Conservation (phyloP, 2,797 vertebrate species). For the Chloroceryle amazona region DNA sequence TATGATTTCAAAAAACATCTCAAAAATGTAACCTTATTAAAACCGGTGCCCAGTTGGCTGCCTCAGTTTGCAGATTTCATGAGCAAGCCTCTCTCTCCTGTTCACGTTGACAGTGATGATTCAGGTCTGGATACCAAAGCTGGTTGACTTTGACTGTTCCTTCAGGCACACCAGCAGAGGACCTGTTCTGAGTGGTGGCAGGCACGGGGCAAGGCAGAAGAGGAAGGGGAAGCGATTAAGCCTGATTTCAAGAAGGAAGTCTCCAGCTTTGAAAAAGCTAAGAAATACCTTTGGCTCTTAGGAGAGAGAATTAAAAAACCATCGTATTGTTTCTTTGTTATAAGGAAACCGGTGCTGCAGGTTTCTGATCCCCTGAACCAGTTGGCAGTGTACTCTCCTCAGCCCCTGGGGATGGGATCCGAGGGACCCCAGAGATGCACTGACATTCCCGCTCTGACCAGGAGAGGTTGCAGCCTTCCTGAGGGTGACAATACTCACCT, state of each 20-base stretch:
- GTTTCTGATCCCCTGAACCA: background rate
- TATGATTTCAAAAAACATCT: constrained; percentile 20
- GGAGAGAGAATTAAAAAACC: background rate
- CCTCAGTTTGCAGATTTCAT: background rate
- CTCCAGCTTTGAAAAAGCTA: background rate
- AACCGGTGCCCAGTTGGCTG: background rate
- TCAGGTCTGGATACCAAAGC: background rate
- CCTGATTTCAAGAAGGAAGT: constrained; percentile 33
- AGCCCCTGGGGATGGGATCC: fast-evolving
- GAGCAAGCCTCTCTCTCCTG: background rate
- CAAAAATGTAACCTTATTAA: constrained; percentile 15
- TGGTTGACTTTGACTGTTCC: fast-evolving
- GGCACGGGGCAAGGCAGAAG: background rate
- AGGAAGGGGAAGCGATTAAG: background rate
- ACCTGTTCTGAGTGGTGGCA: background rate
- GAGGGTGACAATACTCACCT: fast-evolving
- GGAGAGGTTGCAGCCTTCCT: background rate
- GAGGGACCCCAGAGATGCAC: background rate
- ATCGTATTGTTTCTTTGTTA: background rate
- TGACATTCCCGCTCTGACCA: background rate
- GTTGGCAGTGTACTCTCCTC: fast-evolving
- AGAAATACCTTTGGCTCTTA: background rate
- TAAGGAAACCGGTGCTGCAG: background rate
- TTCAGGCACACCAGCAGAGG: background rate
- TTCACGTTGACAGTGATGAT: fast-evolving